Base-by-base conservation (phyloP, 2,113 vertebrate genomes). In the Macroglossus sobrinus region DNA sequence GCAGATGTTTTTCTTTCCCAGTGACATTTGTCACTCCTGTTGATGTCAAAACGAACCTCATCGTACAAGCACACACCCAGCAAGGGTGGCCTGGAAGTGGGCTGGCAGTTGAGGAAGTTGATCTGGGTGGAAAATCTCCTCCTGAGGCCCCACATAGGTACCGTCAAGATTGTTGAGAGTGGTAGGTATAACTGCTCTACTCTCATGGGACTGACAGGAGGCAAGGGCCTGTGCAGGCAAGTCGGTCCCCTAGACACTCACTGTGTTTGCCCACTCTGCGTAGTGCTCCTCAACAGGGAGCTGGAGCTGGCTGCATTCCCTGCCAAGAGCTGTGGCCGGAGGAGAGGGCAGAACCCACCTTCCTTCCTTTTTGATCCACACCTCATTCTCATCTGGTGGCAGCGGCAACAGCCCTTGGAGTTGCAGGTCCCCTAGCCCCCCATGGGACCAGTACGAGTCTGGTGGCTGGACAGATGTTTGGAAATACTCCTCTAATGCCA, bases 151-250 rank as follows among this genome's bases (percentile, higher is more conserved):
- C 26, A 0, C 11, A 1, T 1, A 4, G 19, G 30, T 4, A 5
- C 15, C 12, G n/a, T 5, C 1, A n/a, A 35, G 80, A 57, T 21
- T 11, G 33, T 0, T 40, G 33, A 15, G 28, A 61, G 28, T 4
- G 2, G n/a, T 30, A 0, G 0, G n/a, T 12, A 4, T 12, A 6
- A 11, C 38, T 12, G 5, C 71, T 63, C 4, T 5, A 1, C n/a
- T 43, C 6, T 15, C 10, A 35, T 5, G 74, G 55, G n/a, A 30
- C 19, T n/a, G 30, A 21, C 18, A 43, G 53, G 4, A 82, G 38
- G 33, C 69, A 19, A 24, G 35, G 43, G 63, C 33, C 3, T n/a
- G 4, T 0, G 14, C 14, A 55, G 38, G 4, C 43, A 53, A 33
- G 66, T 21, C 2, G 4, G 40, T 84, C 59, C 19, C 33, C 50